Base-by-base conservation (phyloP, 2,888 invertebrate genomes). In the Drosophila paranaensis region DNA sequence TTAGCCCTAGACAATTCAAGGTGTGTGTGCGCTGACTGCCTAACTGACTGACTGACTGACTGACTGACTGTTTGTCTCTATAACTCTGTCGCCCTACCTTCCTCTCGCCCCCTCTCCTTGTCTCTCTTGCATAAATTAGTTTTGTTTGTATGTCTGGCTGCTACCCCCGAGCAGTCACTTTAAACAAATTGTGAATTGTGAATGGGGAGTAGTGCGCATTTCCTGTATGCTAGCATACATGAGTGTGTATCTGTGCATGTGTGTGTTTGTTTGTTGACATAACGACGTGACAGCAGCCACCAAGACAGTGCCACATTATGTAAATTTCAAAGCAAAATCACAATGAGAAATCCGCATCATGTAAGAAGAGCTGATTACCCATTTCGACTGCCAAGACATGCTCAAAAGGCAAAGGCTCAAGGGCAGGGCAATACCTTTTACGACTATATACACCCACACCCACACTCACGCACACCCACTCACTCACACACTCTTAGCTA, bases 171-270 rank as follows among this genome's bases (percentile, higher is more conserved):
- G 77, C 64, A 72, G 55, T 57, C 76, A 78, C 72, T 81, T 79
- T 84, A 78, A 84, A 83, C 79, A 84, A 89, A 89, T 89, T 76
- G 84, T 69, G 65, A 69, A 68, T 67, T 56, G 71, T 67, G 77
- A 67, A 64, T 66, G 63, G 77, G 71, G 71, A 79, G 74, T 65
- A 66, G 67, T 77, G 50, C 73, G 81, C 88, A 82, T 79, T 86
- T 86, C 90, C 90, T 90, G 88, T 79, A 60, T 65, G 67, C 56
- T 20, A 20, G 20, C 20, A 20, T 20, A 20, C 20, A 20, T 20
- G 20, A 20, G 20, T 20, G 20, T 20, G 20, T 20, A 20, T 20
- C 20, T 60, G 1, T 6, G 30, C 8, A 8, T 33, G 64, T 77
- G n/a, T n/a, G 27, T 13, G 27, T 40, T 25, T 39, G 53, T 39